Evolutionary conservation across 2,888 invertebrate genomes (phyloP).

Genomic region (Papilio gigon): DNA sequence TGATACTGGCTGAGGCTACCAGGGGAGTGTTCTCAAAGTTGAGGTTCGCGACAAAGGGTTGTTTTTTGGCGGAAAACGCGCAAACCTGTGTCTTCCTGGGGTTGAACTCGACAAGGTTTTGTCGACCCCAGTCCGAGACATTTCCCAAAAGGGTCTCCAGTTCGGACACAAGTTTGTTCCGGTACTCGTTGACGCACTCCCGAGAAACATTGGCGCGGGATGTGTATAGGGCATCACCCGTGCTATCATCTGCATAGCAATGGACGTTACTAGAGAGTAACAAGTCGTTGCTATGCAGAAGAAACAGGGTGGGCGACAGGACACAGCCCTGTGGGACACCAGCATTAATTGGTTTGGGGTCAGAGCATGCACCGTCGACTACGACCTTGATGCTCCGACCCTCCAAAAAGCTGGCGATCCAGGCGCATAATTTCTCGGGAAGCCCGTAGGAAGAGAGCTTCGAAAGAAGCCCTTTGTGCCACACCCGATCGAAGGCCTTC

Average conservation of each 20-base stretch:
- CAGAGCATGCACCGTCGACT: constrained; percentile 19
- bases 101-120: too few species aligned
- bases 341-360: constrained; percentile 18
- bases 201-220: constrained; percentile 6
- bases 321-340: constrained; percentile 30
- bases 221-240: neutral
- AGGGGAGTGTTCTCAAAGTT: too few species aligned
- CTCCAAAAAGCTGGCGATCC: neutral
- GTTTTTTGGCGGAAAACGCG: too few species aligned
- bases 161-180: too few species aligned
- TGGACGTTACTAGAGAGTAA: constrained; percentile 20
- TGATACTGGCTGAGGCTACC: neutral
- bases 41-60: too few species aligned
- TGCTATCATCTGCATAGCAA: constrained; percentile 32
- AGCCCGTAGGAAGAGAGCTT: too few species aligned
- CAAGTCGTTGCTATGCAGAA: constrained; percentile 23
- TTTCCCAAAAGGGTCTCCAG: too few species aligned
- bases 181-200: neutral
- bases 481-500: neutral
- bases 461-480: neutral
- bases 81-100: too few species aligned
- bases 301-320: constrained; percentile 3
- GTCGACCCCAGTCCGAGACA: too few species aligned
- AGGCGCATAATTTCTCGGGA: too few species aligned
- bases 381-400: constrained; percentile 14